Percentiles rank a stretch among this genome's conserved stretches.
Evolutionary conservation across 2,888 invertebrate genomes (phyloP).

Genomic region (Meloe dianella): DNA sequence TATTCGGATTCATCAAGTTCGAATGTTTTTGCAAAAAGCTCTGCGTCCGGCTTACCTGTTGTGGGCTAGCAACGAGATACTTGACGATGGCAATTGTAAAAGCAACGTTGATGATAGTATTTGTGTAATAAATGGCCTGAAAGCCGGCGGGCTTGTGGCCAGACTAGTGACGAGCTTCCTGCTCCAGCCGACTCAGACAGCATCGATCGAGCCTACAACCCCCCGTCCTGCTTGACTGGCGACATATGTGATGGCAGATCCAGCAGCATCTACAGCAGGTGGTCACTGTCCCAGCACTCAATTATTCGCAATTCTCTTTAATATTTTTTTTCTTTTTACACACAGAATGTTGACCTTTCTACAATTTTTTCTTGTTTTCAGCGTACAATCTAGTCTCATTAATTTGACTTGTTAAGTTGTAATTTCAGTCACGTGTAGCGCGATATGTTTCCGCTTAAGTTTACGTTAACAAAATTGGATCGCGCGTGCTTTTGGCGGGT

Average conservation of each 20-base stretch:
- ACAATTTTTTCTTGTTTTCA: not conserved
- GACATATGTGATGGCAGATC: slow-evolving; percentile 34
- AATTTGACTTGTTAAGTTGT: not conserved
- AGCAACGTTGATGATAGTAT: slow-evolving; percentile 29
- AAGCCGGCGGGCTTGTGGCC: slow-evolving; percentile 43
- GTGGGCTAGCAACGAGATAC: slow-evolving; percentile 34
- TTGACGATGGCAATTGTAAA: not conserved
- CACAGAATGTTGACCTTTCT: not conserved
- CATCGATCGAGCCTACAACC: slow-evolving; percentile 52
- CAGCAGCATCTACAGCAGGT: slow-evolving; percentile 25
- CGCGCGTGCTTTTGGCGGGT: slow-evolving; percentile 46
- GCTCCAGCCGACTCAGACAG: slow-evolving; percentile 52
- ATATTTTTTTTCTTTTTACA: not conserved
- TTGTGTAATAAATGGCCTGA: slow-evolving; percentile 37
- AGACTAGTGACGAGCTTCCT: slow-evolving; percentile 48
- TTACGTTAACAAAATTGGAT: not conserved
- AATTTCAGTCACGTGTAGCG: not conserved
- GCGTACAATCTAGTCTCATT: not conserved
- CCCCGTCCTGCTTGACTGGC: slow-evolving; percentile 40
- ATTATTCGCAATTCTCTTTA: not conserved
- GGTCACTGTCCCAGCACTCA: slow-evolving; percentile 24
- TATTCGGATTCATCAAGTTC: not conserved
- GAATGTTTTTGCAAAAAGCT: not conserved
- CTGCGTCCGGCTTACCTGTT: slow-evolving; percentile 50
- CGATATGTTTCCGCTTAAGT: not conserved